phyloP scores from a whole-genome alignment of 2,797 vertebrate species.

The Ctenopoma kingsleyae region DNA sequence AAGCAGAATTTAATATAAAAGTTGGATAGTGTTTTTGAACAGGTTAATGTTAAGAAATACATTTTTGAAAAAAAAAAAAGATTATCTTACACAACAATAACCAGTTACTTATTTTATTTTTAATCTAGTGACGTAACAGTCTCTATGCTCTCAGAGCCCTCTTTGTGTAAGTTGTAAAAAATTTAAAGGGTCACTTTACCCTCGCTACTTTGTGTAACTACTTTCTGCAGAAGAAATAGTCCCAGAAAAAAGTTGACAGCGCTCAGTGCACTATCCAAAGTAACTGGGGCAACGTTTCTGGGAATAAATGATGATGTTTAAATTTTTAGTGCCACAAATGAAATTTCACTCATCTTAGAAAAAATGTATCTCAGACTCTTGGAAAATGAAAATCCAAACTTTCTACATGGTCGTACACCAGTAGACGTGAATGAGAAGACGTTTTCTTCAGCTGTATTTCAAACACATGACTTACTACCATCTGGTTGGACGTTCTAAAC shows the following conservation, averaged over 20 bases:
- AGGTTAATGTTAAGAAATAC: not conserved
- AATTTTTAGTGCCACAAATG: not conserved
- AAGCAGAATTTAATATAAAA: not conserved
- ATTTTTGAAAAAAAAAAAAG: not conserved
- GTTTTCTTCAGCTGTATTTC: not conserved
- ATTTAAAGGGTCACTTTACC: not conserved
- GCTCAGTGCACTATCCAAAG: not conserved
- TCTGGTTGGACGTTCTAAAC: slow-evolving; percentile 2
- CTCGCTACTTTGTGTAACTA: not conserved
- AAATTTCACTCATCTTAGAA: not conserved
- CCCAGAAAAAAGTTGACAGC: too few relatives aligned
- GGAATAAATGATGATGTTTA: not conserved
- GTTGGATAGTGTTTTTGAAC: not conserved
- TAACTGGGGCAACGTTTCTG: not conserved
- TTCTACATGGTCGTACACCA: not conserved
- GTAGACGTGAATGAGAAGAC: not conserved
- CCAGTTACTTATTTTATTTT: too few relatives aligned
- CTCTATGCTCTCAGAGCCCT: too few relatives aligned
- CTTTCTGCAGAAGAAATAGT: not conserved
- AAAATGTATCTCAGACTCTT: not conserved
- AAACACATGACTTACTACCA: not conserved
- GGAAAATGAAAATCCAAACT: not conserved
- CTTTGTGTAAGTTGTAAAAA: not conserved
- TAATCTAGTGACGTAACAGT: too few relatives aligned
- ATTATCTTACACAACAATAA: too few relatives aligned